Evolutionary conservation across 2,797 vertebrate species (phyloP), one percentile per base, ranked within the genome.

Genomic region (Heterohyrax brucei): DNA sequence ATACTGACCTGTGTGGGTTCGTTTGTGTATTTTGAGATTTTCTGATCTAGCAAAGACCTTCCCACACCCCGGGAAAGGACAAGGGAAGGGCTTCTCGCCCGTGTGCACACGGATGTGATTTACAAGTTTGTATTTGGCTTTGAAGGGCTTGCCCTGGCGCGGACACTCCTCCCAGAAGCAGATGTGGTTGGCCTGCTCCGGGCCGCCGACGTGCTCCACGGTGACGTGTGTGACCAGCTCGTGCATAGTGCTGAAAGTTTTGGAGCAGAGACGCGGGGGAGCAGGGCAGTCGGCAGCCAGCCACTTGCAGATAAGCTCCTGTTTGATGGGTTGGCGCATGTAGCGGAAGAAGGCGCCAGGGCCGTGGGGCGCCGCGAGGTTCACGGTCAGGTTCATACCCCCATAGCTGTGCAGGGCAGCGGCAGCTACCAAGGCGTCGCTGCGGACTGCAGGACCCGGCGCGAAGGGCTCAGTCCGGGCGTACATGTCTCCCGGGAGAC

Each of bases 111-210:
- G 99, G 98, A 99, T 99, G 98, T 99, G 99, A 99, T 99, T 99
- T 97, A 99, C 99, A 98, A 99, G 99, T 99, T 99, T 99, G 97
- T 99, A 99, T 98, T 99, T 99, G 98, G 99, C 99, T 99, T 99
- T 99, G 98, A 99, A 99, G 78, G 99, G 99, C 96, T 99, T 99
- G 96, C 99, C 99, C 99, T 99, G 99, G 97, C 99, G 98, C 16
- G 99, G 99, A 99, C 99, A 99, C 97, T 99, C 99, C 99, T 99
- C 99, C 99, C 99, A 99, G 98, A 99, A 99, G 97, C 99, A 99
- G 94, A 99, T 99, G 97, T 99, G 99, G 98, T 99, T 99, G 97
- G 98, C 99, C 97, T 99, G 99, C 98, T 99, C 99, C 14, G 99
- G 99, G 99, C 99, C 99, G 92, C 99, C 99, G 96, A 99, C 99